Evolutionary conservation across 2,113 vertebrate species (phyloP), one percentile per base, ranked within the genome.

Genomic region (Lophochroa leadbeateri): DNA sequence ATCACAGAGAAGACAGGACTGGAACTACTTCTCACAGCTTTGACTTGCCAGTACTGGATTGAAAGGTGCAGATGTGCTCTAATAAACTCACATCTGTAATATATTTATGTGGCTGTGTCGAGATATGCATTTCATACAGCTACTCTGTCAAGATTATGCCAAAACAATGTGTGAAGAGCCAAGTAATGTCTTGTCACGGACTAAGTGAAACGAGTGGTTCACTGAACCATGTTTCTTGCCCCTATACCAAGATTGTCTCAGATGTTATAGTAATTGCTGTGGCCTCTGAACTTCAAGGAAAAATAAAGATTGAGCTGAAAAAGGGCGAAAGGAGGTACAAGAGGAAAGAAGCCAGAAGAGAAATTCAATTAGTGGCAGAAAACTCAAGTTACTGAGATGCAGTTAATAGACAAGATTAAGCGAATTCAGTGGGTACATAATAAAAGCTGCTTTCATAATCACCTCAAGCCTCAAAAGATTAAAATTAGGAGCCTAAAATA

Each of bases 51-150:
- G 72, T 41, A 72, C 41, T 61, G 74, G 61, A 89, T 93, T 97
- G 92, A 93, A 97, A 93, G 80, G 88, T 93, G 70, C 88, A 96
- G 92, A 95, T 96, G 88, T 91, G 74, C 83, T 91, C 67, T 91
- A 92, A 92, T 91, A 82, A 82, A 8, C 77, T 79, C 83, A 93
- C 96, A 96, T 96, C 96, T 94, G 95, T 70, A 86, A 86, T 46
- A 33, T 79, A 93, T 95, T 93, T 97, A 79, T 95, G 77, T 79
- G 72, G 31, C 77, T 86, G 52, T 82, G 91, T 86, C 0, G 4
- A 92, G 92, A 94, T 89, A 79, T 8, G 57, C 52, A 58, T 96
- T 97, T 95, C 83, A 90, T 84, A 46, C 64, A 88, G 95, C 81
- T 86, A 68, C 77, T 92, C 88, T 64, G 65, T 93, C 94, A 97